phyloP scores from a whole-genome alignment of 2,888 invertebrate species.

The Lottia gigantea region DNA sequence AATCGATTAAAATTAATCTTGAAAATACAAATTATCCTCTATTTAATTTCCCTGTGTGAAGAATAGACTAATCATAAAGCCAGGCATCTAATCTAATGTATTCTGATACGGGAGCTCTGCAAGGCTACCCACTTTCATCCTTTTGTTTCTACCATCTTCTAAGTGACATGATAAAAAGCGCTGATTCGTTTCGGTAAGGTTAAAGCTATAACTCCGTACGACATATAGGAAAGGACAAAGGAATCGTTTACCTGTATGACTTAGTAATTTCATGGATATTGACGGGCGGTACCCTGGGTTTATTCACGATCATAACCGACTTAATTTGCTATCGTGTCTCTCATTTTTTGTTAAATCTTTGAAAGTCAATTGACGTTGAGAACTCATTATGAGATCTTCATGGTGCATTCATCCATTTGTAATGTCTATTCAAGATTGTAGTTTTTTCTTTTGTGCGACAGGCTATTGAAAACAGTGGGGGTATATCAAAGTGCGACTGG shows the following conservation, averaged over 20 bases:
- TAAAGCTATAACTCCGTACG: not conserved
- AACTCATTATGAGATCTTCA: not conserved
- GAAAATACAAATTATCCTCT: too few relatives aligned
- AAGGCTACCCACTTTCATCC: too few relatives aligned
- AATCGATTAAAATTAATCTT: too few relatives aligned
- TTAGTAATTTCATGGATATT: conserved; percentile 2
- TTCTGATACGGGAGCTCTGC: too few relatives aligned
- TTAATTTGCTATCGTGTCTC: conserved; percentile 7
- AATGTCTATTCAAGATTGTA: not conserved
- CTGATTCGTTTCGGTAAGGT: not conserved
- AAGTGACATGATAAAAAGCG: too few relatives aligned
- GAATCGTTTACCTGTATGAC: conserved; percentile 3
- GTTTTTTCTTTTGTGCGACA: not conserved
- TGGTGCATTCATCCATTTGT: not conserved
- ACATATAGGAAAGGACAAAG: not conserved
- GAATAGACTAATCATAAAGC: too few relatives aligned
- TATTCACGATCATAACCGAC: not conserved
- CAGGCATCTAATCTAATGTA: too few relatives aligned
- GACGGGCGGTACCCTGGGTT: not conserved
- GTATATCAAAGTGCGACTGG: not conserved
- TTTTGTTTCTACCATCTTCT: too few relatives aligned
- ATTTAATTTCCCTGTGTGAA: too few relatives aligned
- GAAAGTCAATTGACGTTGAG: conserved; percentile 1
- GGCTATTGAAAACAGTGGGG: not conserved
- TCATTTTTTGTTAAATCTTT: conserved; percentile 7